Conservation (phyloP, 2,113 vertebrate species). For the Hippocampus barbouri region DNA sequence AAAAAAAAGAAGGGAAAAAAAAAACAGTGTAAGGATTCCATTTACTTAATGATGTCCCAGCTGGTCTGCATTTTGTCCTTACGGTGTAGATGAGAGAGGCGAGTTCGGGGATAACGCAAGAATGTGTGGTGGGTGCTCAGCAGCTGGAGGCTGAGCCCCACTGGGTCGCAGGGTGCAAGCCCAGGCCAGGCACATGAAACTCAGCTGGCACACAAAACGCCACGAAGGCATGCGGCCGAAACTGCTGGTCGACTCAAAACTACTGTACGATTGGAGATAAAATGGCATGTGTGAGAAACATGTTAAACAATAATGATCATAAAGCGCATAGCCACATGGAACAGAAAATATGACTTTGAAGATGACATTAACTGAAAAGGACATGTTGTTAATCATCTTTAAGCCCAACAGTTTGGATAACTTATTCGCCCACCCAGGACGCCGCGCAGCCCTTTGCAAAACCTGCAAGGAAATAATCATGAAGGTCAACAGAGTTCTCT, state of each 20-base stretch:
- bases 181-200: conserved; percentile 70
- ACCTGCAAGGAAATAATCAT: conserved; percentile 45
- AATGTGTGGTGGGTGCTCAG: conserved; percentile 70
- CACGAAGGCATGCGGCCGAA: conserved; percentile 24
- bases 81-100: conserved; percentile 44
- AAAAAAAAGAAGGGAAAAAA: conserved; percentile 16
- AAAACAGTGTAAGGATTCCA: conserved; percentile 37
- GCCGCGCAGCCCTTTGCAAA: conserved; percentile 36
- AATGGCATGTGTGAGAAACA: conserved; percentile 16
- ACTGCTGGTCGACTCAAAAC: conserved; percentile 6
- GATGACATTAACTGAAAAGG: conserved; percentile 45
- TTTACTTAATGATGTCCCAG: conserved; percentile 56
- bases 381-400: conserved; percentile 54
- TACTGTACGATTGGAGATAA: conserved; percentile 15
- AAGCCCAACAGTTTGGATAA: conserved; percentile 35
- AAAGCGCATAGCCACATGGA: conserved; percentile 12
- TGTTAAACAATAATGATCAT: conserved; percentile 21
- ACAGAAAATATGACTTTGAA: conserved; percentile 15
- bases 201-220: conserved; percentile 64
- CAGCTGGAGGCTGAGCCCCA: conserved; percentile 64
- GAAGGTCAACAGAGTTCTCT: conserved; percentile 51
- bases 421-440: conserved; percentile 40
- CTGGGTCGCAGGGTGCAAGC: conserved; percentile 65
- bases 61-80: conserved; percentile 64
- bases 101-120: conserved; percentile 67